A percentile compares a stretch with the other conserved stretches of the same genome.
Evolutionary conservation across 53 echinoderm and acorn worm species (phyloP).

Genomic region (Crossaster papposus): DNA sequence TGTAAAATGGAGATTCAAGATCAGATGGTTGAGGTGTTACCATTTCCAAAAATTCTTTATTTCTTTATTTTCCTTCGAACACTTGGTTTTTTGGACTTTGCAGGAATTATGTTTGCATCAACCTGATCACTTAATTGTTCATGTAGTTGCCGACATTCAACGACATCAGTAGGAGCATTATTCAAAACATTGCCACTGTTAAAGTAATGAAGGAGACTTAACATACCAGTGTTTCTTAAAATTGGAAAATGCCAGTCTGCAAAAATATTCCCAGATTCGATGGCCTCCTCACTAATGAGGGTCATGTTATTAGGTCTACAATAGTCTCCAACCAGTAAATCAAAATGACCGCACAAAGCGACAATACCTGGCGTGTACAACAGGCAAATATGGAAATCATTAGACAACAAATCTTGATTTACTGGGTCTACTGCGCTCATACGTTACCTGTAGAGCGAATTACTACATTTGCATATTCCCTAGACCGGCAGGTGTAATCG

Average conservation of each 20-base stretch:
- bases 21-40: constrained; percentile 28
- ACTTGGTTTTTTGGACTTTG: constrained; percentile 17
- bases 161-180: neutral
- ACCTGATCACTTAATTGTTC: no score
- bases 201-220: constrained; percentile 40
- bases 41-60: constrained; percentile 19
- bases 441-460: no score
- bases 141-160: neutral
- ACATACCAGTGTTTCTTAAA: constrained; percentile 1
- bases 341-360: constrained; percentile 32
- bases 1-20: constrained; percentile 2
- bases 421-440: no score
- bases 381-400: constrained; percentile 19
- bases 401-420: neutral
- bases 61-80: constrained; percentile 13
- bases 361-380: constrained; percentile 30
- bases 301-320: constrained; percentile 25
- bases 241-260: constrained; percentile 7
- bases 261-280: constrained; percentile 17
- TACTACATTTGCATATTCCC: no score
- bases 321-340: constrained; percentile 12
- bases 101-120: neutral
- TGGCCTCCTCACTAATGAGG: constrained; percentile 10
- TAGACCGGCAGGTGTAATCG: no score
- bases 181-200: neutral